Base-by-base conservation (phyloP, 2,113 vertebrate genomes). In the Fulmarus glacialis region DNA sequence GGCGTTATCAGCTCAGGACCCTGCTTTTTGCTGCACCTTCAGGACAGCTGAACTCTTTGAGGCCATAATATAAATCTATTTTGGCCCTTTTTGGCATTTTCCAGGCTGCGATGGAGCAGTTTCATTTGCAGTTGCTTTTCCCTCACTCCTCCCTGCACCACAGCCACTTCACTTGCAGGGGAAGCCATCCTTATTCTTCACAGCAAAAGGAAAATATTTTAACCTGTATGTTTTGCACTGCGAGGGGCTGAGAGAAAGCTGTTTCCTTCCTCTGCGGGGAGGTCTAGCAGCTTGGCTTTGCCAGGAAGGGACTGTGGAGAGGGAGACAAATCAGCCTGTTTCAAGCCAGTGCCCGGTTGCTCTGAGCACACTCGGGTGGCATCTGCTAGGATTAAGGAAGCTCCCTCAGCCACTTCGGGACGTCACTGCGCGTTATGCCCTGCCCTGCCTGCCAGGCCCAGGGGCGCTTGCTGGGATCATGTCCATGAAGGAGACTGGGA, bases 401-500 rank as follows among this genome's bases (percentile, higher is more conserved):
- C 77, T 95, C 70, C 84, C 66, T 64, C 26, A 26, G 78, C 96
- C 73, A 2, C 89, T 63, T 53, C 5, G n/a, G 73, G 84, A 82
- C 23, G 4, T 93, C 34, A n/a, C 53, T 4, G 34, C 3, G 2
- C 3, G 20, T 22, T 58, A 3, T 38, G 84, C 67, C 87, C 72
- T 92, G 64, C 72, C 94, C 90, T 56, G 71, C 70, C 74, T 90
- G 92, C 90, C 95, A 89, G 94, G 79, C 86, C 82, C 75, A 8
- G 83, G 40, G 56, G 86, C 64, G 1, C 77, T 67, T 60, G 77
- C 93, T 87, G 93, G 70, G 91, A 68, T 87, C 83, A 5, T 0
- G 12, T 82, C 92, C 97, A 82, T 92, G 95, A 95, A 96, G 91
- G 95, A 96, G 87, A 96, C 58, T 56, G 40, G 67, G 86, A 95